Conservation (phyloP, 2,113 vertebrate genomes). For the Meleagris gallopavo region DNA sequence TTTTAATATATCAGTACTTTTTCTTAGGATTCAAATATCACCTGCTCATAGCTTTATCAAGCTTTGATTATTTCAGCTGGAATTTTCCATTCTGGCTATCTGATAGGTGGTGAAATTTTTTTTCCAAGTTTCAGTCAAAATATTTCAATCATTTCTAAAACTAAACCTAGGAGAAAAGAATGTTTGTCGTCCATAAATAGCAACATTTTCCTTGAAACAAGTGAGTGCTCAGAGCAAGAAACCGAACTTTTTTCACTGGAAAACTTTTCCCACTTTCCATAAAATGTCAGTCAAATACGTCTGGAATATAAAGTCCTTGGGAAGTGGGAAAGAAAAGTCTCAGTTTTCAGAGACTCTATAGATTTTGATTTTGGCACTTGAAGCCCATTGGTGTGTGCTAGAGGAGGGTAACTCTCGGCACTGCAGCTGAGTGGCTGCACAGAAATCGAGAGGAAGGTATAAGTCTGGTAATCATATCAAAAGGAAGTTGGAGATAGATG, state of each 20-base stretch:
- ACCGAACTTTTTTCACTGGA: neutral
- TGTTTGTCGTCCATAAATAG: neutral
- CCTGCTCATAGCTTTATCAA: conserved; percentile 3
- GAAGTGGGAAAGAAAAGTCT: neutral
- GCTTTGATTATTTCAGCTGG: neutral
- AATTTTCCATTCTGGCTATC: neutral
- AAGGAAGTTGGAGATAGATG: neutral
- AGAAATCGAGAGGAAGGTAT: neutral
- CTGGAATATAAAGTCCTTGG: neutral
- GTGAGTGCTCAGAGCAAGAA: neutral
- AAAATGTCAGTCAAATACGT: neutral
- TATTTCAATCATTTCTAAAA: neutral
- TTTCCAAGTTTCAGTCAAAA: conserved; percentile 16
- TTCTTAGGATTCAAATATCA: neutral
- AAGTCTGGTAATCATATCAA: neutral
- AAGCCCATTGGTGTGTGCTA: neutral
- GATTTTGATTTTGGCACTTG: neutral
- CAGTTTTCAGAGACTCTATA: neutral
- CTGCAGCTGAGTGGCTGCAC: neutral
- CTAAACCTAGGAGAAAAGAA: neutral
- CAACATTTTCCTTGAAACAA: neutral
- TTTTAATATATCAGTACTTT: neutral
- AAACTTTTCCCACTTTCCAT: neutral
- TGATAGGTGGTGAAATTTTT: neutral
- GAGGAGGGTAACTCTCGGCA: neutral